Evolutionary conservation across 2,888 invertebrate genomes (phyloP), one percentile per base, ranked within the genome.

Genomic region (Galeopsomyia nigrocyanea): DNA sequence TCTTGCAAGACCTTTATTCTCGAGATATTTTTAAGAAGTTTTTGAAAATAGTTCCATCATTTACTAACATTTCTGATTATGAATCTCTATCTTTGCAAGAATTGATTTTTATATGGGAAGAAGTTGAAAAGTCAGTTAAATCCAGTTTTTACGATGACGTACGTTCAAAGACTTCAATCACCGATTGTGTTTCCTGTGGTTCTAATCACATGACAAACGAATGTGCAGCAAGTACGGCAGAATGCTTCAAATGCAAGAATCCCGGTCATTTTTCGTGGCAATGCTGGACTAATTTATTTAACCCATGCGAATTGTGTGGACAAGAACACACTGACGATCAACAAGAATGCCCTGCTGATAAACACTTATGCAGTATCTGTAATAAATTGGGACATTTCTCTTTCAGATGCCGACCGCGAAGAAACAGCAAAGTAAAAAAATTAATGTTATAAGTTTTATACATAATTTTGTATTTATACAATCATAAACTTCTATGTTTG

Each of bases 191-290:
- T 47, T 16, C n/a, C 3, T 72, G 71, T 63, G 67, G 71, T 46
- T 57, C 62, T 14, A 56, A 49, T 26, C 74, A 74, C 46, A 13
- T 65, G 13, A 50, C 50, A 51, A 51, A n/a, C 26, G 60, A 68
- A 26, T 74, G 74, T 53, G 71, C 68, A 19, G 74, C 74, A 0
- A 65, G 50, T 22, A 50, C 26, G 26, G 61, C 60, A 51, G 49
- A 61, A 31, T 74, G 74, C 16, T 65, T 64, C 7, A 68, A 55
- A 56, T 74, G 74, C 22, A 61, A 68, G 17, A 58, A 69, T 21
- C 51, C 47, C 9, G 66, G 66, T 46, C 74, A 75, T 53, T 75
- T 71, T 61, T 39, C 71, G 17, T 72, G 72, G 72, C 53, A 51
- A 19, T 72, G 72, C 22, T 64, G 47, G 10, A 13, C 19, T 0